These are phyloP conservation scores for Himalopsyche kuldschensis DNA, from an alignment of 2,888 invertebrate species.

Conservation along the genomic window DNA sequence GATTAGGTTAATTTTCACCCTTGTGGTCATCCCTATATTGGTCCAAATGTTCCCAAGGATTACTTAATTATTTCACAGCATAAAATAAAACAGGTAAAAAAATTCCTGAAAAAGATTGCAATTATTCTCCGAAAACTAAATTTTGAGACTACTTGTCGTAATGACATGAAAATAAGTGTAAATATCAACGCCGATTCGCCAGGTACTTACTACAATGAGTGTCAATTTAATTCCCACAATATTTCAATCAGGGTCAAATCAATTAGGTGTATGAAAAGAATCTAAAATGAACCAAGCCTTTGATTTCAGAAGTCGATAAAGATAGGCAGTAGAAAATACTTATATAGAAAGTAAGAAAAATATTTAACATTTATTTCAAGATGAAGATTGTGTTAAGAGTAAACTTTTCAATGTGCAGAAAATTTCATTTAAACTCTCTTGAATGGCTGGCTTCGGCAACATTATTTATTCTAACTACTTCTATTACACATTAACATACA, in stretches of 20 bases:
- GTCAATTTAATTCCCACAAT: background rate
- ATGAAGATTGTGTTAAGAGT: background rate
- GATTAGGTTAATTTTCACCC: background rate
- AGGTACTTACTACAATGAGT: background rate
- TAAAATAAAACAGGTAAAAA: no score
- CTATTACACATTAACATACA: constrained; percentile 27
- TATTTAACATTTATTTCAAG: constrained; percentile 3
- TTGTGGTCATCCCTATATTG: background rate
- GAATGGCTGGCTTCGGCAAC: constrained; percentile 1
- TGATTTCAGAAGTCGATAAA: background rate
- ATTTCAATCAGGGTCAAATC: background rate
- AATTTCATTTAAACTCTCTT: background rate
- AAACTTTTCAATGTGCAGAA: background rate
- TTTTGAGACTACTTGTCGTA: no score
- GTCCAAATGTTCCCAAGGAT: no score
- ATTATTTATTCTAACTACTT: constrained; percentile 22
- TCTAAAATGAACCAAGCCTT: background rate
- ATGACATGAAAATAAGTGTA: no score
- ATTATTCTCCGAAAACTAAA: no score
- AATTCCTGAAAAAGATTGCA: no score
- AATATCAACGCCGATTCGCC: no score
- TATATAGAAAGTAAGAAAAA: background rate
- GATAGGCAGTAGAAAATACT: background rate
- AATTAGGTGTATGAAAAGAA: background rate
- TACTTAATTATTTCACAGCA: no score